phyloP scores from a whole-genome alignment of 1,140 invertebrate genomes.

The Delia radicum region DNA sequence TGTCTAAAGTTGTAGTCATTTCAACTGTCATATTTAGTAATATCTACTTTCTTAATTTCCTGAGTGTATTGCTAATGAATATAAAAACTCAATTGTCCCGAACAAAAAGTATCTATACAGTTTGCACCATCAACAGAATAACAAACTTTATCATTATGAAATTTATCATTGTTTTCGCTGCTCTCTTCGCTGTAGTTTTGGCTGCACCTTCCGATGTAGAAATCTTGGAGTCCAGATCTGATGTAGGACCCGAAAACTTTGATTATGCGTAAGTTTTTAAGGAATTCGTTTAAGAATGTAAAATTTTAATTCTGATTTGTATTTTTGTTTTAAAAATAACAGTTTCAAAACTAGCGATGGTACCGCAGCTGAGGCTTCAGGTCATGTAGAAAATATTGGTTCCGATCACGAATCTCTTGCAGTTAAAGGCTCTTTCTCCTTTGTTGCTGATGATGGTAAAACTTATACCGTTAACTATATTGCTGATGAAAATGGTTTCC shows the following conservation, averaged over 20 bases:
- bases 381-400: slow-evolving; percentile 61
- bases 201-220: slow-evolving; percentile 21
- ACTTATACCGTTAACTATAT: slow-evolving; percentile 31
- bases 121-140: too few species aligned
- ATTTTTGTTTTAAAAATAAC: too few species aligned
- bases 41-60: too few species aligned
- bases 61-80: too few species aligned
- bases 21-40: too few species aligned
- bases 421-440: slow-evolving; percentile 66
- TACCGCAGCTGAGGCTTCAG: slow-evolving; percentile 65
- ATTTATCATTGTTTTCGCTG: slow-evolving; percentile 43
- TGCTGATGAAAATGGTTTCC: slow-evolving; percentile 59
- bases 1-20: too few species aligned
- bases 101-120: too few species aligned
- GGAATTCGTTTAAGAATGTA: too few species aligned
- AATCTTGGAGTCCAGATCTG: slow-evolving; percentile 36
- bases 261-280: too few species aligned
- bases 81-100: too few species aligned
- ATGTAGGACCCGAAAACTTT: slow-evolving; percentile 51
- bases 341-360: slow-evolving; percentile 72
- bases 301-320: too few species aligned
- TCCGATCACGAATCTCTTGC: slow-evolving; percentile 59
- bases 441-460: slow-evolving; percentile 59
- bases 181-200: slow-evolving; percentile 39
- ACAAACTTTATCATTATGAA: too few species aligned